Evolutionary conservation across 2,888 invertebrate genomes (phyloP), one percentile per base, ranked within the genome.

Genomic region (Timema cristinae): DNA sequence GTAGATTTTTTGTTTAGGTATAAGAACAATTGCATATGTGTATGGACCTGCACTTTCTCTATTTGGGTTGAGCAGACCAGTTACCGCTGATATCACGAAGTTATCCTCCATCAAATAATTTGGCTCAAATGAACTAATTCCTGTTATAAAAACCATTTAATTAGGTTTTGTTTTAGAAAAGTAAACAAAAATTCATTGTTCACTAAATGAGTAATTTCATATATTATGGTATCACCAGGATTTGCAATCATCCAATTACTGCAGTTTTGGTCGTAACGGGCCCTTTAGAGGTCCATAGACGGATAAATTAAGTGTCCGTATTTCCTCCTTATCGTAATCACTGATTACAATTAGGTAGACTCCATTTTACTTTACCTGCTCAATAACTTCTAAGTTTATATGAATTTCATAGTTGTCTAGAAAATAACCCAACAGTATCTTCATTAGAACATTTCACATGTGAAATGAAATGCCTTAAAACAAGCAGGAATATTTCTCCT

Each of bases 321-420:
- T n/a, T n/a, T n/a, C n/a, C n/a, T n/a, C n/a, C n/a, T n/a, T n/a
- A n/a, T n/a, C n/a, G n/a, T n/a, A n/a, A n/a, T n/a, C n/a, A n/a
- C n/a, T n/a, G n/a, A n/a, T n/a, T n/a, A n/a, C n/a, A n/a, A n/a
- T n/a, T n/a, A 68, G 48, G 13, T 61, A 51, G 13, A 73, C 73
- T 11, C 71, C 68, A 67, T 73, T 73, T 7, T 67, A 49, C 50
- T 16, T 50, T 15, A 15, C 51, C 48, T 11, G 16, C 32, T 50
- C 50, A 11, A 50, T 11, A n/a, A 16, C 48, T 11, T 67, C 16
- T 11, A 67, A 50, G 32, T 32, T 67, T 32, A 8, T 16, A 52
- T 73, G 71, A 32, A 72, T 73, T 32, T 66, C 72, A 13, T 73
- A 72, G 56, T 73, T 73, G 68, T 69, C 73, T 63, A 63, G n/a